phyloP scores from a whole-genome alignment of 1,140 invertebrate genomes.

The Dinoponera quadriceps region DNA sequence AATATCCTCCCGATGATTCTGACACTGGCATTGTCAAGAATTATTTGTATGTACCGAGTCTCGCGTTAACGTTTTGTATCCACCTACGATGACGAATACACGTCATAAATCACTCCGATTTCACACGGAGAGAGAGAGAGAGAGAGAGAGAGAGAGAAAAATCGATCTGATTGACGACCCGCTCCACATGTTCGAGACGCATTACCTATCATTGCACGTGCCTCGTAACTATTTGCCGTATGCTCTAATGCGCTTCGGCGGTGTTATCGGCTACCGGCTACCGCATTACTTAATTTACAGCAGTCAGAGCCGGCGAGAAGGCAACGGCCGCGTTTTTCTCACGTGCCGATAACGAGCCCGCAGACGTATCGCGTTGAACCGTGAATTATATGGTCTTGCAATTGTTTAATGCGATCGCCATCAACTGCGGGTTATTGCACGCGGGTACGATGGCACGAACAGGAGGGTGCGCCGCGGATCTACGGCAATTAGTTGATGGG shows the following conservation, averaged over 20 bases:
- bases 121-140: background rate
- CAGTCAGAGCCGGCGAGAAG: background rate
- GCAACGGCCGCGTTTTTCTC: background rate
- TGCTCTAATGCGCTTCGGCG: background rate
- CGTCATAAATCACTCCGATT: background rate
- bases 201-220: background rate
- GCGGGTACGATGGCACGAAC: slow-evolving; percentile 8
- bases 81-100: background rate
- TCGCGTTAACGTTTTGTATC: background rate
- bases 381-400: slow-evolving; percentile 46
- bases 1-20: background rate
- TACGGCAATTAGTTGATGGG: slow-evolving; percentile 76
- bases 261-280: background rate
- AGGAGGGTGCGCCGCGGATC: slow-evolving; percentile 54
- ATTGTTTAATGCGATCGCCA: slow-evolving; percentile 45
- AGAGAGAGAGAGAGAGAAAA: too few species aligned
- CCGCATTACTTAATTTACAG: slow-evolving; percentile 9
- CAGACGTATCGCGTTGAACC: slow-evolving; percentile 22
- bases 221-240: background rate
- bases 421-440: slow-evolving; percentile 7
- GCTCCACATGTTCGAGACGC: background rate
- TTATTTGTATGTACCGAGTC: background rate
- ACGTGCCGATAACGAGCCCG: slow-evolving; percentile 29
- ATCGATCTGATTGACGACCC: background rate
- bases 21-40: background rate